Percentiles rank a stretch among this genome's conserved stretches.
phyloP scores from a whole-genome alignment of 2,888 invertebrate genomes.

The Agrotis exclamationis region DNA sequence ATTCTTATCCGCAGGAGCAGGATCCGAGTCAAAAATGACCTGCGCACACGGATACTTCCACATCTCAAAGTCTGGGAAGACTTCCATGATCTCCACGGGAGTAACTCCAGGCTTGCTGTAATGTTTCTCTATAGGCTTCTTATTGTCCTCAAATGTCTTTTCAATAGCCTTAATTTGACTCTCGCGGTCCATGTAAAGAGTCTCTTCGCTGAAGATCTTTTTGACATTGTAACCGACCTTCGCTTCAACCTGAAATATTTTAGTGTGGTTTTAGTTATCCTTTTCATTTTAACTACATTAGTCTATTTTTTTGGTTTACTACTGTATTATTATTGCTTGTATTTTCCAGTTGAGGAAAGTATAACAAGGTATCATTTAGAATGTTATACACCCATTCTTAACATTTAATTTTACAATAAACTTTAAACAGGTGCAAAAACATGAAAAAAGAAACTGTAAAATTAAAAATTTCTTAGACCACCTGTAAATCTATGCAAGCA shows the following conservation, averaged over 20 bases:
- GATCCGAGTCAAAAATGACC: constrained; percentile 99
- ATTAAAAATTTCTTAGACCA: background rate
- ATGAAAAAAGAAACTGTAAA: too few species aligned
- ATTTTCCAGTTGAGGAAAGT: too few species aligned
- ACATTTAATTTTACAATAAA: too few species aligned
- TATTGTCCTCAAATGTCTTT: constrained; percentile 98
- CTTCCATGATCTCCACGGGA: constrained; percentile 95
- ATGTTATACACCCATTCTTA: too few species aligned
- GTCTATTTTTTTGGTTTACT: background rate
- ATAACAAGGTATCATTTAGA: too few species aligned
- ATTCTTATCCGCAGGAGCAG: constrained; percentile 97
- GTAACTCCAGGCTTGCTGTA: constrained; percentile 99
- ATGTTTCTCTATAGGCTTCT: constrained; percentile 96
- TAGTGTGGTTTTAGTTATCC: background rate
- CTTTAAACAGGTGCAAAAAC: background rate
- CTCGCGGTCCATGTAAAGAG: constrained; percentile 98
- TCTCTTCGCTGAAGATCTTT: constrained; percentile 97
- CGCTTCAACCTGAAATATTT: constrained; percentile 94
- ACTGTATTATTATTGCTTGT: too few species aligned
- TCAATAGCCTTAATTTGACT: constrained; percentile 99
- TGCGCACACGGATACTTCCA: constrained; percentile 99
- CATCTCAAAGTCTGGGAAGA: constrained; percentile 98
- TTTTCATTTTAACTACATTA: background rate
- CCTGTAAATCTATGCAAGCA: background rate
- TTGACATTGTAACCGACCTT: constrained; percentile 99